Evolutionary conservation across 92 coral and sea anemone species (phyloP), one percentile per base, ranked within the genome.

Genomic region (Palythoa grandiflora): DNA sequence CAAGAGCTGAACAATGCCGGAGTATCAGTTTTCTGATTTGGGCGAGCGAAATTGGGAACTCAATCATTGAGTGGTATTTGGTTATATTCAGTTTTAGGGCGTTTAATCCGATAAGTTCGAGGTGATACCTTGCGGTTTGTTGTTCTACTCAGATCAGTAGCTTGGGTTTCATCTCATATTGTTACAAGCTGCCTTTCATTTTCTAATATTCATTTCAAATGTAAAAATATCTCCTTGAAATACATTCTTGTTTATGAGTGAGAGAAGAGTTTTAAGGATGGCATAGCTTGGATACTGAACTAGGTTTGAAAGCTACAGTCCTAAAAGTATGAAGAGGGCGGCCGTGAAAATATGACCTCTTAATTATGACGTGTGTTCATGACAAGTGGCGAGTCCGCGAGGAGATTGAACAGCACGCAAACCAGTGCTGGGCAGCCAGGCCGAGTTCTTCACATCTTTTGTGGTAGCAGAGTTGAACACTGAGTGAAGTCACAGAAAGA

Each of bases 341-440:
- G 83, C 51, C 50, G 83, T 14, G 21, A 60, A 63, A 9, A 68
- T 81, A 74, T 81, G 75, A 81, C 75, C 74, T 68, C 40, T 19
- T 47, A 66, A 66, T 81, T 81, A 68, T 81, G 86, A 81, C 86
- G 76, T 81, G 73, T 19, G 47, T 74, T 36, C 61, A 81, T 68
- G 86, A 81, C 86, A 81, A 63, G 83, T 63, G 11, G 61, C 20
- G 75, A 28, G 11, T 59, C 60, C 44, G 66, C 19, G 75, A 71
- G 75, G 74, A 81, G 83, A 78, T 39, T 57, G 83, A 78, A 78
- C 60, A 13, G 74, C 86, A 81, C 86, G 86, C 86, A 65, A 81
- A 60, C 86, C 39, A 19, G 12, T 53, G 76, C 86, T 81, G 63
- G 86, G 86, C 57, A 66, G 86, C 86, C 86, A 81, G 75, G 74